Base-by-base conservation (phyloP, 2,888 invertebrate genomes). In the Fragum whitleyi region DNA sequence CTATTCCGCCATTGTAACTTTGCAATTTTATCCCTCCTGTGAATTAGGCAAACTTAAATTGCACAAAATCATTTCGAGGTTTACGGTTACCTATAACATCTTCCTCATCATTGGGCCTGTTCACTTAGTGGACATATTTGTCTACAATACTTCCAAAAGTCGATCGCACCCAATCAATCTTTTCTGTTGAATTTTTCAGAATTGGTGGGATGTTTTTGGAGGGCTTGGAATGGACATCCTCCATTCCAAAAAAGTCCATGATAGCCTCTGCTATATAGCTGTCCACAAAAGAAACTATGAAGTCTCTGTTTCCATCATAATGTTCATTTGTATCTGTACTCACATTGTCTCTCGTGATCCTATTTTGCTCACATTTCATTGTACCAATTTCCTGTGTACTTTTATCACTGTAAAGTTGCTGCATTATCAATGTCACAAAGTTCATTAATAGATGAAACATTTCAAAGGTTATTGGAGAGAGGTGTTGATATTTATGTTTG, bases 381-480 rank as follows among this genome's bases (percentile, higher is more conserved):
- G 26, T 23, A 5, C 57, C 26, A 7, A 57, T 14, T 23, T n/a
- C 21, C 21, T n/a, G 11, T 14, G 14, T 23, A 57, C 26, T n/a
- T 23, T 26, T 26, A 3, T 57, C 26, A 29, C n/a, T 62, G 32
- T 29, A 62, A 26, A 62, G 29, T 62, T n/a, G 32, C 19, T 62
- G 16, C 14, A 29, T 28, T 1, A 28, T 11, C 1, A 36, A 2
- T 62, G 29, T 19, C 14, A 28, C 16, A 28, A 29, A 36, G 19
- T 14, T 32, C 62, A 62, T 62, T 32, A n/a, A 14, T 16, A 62
- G 19, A 32, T 62, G 62, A 29, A 29, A 62, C 32, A 62, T 14
- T 67, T 67, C 67, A 39, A 67, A 67, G 14, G 67, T 67, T 7
- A 42, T 42, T 21, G 67, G 67, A 39, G n/a, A 39, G 19, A 67